Evolutionary conservation across 2,888 invertebrate genomes (phyloP).

Genomic region (Melikaiella ostensackeni): DNA sequence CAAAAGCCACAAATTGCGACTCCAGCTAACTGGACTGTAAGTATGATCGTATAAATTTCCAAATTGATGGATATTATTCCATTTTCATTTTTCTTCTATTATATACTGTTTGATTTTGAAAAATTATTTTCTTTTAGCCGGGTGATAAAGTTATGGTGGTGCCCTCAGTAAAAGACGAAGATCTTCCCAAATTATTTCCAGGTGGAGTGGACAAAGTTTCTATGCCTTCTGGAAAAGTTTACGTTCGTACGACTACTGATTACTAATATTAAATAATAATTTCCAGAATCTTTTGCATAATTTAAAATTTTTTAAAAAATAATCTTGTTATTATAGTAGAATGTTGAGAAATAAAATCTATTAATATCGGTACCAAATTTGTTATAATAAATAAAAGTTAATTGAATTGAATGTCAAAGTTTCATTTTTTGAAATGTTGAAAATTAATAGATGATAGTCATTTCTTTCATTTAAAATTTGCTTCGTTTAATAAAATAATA

Average conservation of each 20-base stretch:
- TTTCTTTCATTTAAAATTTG: background rate
- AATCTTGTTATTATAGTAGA: no score
- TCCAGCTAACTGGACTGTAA: conserved; percentile 91
- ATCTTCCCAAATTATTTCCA: conserved; percentile 84
- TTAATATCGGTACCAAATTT: background rate
- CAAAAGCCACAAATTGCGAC: conserved; percentile 86
- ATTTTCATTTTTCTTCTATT: background rate
- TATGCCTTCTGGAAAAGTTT: conserved; percentile 88
- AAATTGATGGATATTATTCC: background rate
- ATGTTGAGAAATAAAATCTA: background rate
- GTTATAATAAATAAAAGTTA: background rate
- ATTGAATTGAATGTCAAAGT: background rate
- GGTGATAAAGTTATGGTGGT: conserved; percentile 90
- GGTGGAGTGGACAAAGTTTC: conserved; percentile 82
- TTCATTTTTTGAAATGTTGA: background rate
- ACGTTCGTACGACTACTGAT: conserved; percentile 85
- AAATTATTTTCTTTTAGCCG: conserved; percentile 76
- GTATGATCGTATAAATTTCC: conserved; percentile 58
- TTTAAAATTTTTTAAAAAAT: background rate
- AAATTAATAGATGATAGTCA: background rate
- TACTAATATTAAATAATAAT: conserved; percentile 75
- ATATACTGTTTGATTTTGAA: background rate
- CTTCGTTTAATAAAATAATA: conserved; percentile 64
- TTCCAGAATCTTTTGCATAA: background rate
- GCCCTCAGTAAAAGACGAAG: conserved; percentile 84